Base-by-base conservation (phyloP, 2,113 vertebrate species). In the Pachyramphus minor region DNA sequence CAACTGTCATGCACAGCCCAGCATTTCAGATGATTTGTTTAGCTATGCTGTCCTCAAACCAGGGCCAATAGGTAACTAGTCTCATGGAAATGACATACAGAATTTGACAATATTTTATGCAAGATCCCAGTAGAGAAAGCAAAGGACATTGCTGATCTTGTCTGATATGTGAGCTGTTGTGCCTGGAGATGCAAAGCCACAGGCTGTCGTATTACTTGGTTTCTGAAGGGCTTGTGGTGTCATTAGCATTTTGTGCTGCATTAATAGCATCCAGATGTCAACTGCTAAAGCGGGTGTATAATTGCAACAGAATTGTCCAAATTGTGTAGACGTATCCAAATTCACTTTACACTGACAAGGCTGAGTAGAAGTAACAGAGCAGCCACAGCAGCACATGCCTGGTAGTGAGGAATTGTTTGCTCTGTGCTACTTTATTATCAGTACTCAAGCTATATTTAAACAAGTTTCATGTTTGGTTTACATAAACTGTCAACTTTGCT, bases 261-360 rank as follows among this genome's bases (percentile, higher is more conserved):
- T 84, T 93, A 95, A 94, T 35, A 81, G 80, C 80, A 89, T 67
- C 68, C 94, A 95, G 75, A 89, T 93, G 86, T 84, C 94, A 95
- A 96, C 45, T 84, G 88, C 83, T 87, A 89, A 95, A 90, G 35
- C 0, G 2, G 4, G 30, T 92, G 5, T 35, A 55, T 25, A 67
- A 25, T 71, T 71, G 39, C 80, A 93, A 86, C 11, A 74, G 71
- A 84, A 89, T 84, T 74, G 88, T 63, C 39, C 68, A 90, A 93
- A 94, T 84, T 30, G 45, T 47, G 42, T n/a, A 84, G 79, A 92
- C 76, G 78, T 50, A 71, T 14, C 28, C 39, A 55, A 84, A 90
- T 76, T 44, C 77, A 21, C 55, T 76, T 77, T 62, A 86, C 24
- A 39, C 23, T 92, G 37, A 41, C 31, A 33, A 71, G 58, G 41